Evolutionary conservation across 30 jellyfish, hydroid and myxozoan species (phyloP), one percentile per base, ranked within the genome.

Genomic region (Aurelia coerulea): DNA sequence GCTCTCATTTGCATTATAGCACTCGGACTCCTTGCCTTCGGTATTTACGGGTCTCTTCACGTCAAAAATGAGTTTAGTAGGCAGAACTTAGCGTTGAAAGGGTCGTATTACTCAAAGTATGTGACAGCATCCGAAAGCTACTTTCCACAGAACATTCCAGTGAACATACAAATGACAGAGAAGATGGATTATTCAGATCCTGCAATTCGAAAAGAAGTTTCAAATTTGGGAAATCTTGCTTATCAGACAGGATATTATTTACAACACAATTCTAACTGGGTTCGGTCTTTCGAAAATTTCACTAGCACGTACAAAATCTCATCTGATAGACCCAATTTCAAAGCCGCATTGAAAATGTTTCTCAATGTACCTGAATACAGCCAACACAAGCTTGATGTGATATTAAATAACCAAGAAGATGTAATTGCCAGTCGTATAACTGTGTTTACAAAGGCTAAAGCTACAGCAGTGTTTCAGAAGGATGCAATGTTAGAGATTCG

Each of bases 401-500:
- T 53, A 15, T 19, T 58, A 17, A 89, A 86, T 62, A 50, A 65
- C 74, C 59, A 69, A 49, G 51, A 68, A 0, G 39, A 86, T 65
- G 67, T 86, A 2, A 66, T 66, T 13, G 95, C 95, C 34, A 74
- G 85, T 34, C 84, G 87, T 7, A 32, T 66, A 6, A 56, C 15
- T 49, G 79, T 86, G 13, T 86, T 39, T 42, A 41, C 53, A 52
- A 86, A 75, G 58, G 85, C 74, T 62, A 74, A 35, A 14, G 12
- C 54, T 6, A 66, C 39, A 17, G 76, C 95, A 39, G 75, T 62
- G 32, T 33, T 62, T 62, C 90, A 75, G 83, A 74, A 76, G 52
- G 80, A 75, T 75, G 95, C 95, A 49, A 86, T 76, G 93, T 16
- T 60, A 14, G 65, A 62, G 5, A 42, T 84, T 16, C 73, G 93